Evolutionary conservation across 2,888 invertebrate species (phyloP).

Genomic region (Drosophila meridiana): DNA sequence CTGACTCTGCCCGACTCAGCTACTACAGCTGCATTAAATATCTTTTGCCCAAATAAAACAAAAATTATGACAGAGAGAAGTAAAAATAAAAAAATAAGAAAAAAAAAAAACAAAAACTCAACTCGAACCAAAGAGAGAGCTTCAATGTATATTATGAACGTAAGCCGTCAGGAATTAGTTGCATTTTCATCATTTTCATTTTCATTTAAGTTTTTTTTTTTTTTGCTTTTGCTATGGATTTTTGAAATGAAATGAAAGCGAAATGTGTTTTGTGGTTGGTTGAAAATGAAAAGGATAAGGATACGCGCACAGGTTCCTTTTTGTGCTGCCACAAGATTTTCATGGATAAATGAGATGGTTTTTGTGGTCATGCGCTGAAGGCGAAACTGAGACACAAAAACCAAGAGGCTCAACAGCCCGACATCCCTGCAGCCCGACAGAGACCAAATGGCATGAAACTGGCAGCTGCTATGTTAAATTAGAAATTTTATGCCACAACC

Average conservation of each 20-base stretch:
- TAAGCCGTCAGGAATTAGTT: conserved; percentile 79
- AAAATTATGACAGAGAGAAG: conserved; percentile 47
- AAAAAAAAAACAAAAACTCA: conserved; percentile 6
- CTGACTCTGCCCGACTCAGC: conserved; percentile 29
- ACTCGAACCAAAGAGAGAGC: conserved; percentile 15
- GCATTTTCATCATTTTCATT: conserved; percentile 77
- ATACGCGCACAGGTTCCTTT: conserved; percentile 57
- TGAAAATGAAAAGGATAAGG: conserved; percentile 78
- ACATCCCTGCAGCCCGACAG: conserved; percentile 6
- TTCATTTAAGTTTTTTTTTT: conserved; percentile 31
- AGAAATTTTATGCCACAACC: conserved; percentile 6
- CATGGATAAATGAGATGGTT: conserved; percentile 80
- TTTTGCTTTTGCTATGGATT: conserved; percentile 30
- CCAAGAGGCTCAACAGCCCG: conserved; percentile 16
- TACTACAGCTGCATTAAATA: conserved; percentile 58
- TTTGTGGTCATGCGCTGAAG: conserved; percentile 64
- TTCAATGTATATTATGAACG: conserved; percentile 57
- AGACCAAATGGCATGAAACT: conserved; percentile 46
- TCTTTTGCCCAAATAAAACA: conserved; percentile 52
- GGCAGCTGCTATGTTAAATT: conserved; percentile 54
- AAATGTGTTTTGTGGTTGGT: conserved; percentile 74
- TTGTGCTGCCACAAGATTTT: conserved; percentile 69
- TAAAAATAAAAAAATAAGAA: neutral
- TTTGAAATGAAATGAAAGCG: conserved; percentile 73
- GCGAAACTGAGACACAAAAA: conserved; percentile 48